These are phyloP conservation scores for Serilophus lunatus DNA, from an alignment of 2,113 vertebrate genomes.

Conservation along the genomic window DNA sequence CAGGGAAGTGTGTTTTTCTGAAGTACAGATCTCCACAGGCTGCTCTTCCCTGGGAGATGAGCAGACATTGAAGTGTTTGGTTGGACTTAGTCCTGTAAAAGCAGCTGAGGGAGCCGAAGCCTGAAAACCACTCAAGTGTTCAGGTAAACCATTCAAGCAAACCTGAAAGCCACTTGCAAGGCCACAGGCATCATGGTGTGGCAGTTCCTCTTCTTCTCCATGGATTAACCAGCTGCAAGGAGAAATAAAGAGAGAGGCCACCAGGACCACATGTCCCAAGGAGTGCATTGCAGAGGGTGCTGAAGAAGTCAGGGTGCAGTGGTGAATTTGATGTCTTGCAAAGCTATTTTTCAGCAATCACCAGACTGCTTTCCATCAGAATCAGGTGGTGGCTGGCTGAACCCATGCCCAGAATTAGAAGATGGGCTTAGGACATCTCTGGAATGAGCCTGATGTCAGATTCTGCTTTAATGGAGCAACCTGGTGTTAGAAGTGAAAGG, in stretches of 20 bases:
- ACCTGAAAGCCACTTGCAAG: not conserved
- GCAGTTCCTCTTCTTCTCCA: not conserved
- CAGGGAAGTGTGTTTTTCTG: not conserved
- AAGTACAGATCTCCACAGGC: not conserved
- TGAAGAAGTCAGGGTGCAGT: not conserved
- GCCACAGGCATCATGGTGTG: not conserved
- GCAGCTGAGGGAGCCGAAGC: not conserved
- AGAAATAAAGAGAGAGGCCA: not conserved
- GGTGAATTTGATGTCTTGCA: not conserved
- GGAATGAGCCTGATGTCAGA: not conserved
- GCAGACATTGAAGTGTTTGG: not conserved
- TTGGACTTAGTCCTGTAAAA: not conserved
- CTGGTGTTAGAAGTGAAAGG: not conserved
- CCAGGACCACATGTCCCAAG: accelerated
- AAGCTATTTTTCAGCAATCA: not conserved
- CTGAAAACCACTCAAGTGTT: not conserved
- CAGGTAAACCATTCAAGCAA: not conserved
- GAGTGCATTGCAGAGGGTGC: not conserved
- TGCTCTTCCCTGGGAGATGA: not conserved
- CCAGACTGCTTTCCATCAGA: not conserved
- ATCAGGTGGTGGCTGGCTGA: not conserved
- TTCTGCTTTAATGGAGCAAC: no score
- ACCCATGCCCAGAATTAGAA: not conserved
- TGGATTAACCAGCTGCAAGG: not conserved
- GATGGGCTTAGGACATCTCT: not conserved